These are phyloP conservation scores for Acleris sparsana DNA, from an alignment of 2,888 invertebrate species.

Conservation along the genomic window DNA sequence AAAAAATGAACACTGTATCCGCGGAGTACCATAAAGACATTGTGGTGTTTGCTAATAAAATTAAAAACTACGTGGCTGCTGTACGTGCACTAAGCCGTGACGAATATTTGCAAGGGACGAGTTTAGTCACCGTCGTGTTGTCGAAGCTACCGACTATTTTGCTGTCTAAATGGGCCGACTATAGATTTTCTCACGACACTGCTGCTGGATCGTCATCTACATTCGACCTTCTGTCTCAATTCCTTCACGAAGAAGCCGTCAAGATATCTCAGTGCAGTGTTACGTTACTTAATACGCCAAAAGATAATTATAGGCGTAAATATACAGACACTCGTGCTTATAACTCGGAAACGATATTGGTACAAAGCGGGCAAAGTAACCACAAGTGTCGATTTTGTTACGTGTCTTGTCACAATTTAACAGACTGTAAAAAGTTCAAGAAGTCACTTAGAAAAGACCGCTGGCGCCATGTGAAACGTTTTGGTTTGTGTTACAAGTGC, in stretches of 20 bases:
- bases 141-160: slow-evolving; percentile 13
- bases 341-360: not conserved
- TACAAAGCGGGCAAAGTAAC: not conserved
- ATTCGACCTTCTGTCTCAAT: slow-evolving; percentile 5
- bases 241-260: slow-evolving; percentile 11
- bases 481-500: not conserved
- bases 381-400: not conserved
- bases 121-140: slow-evolving; percentile 8
- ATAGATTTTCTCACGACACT: not conserved
- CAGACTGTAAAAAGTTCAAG: slow-evolving; percentile 4
- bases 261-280: slow-evolving; percentile 9
- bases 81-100: not conserved
- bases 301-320: not conserved
- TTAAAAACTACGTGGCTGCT: not conserved
- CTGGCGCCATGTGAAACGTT: slow-evolving; percentile 9
- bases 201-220: not conserved
- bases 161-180: slow-evolving; percentile 19
- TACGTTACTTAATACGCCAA: not conserved
- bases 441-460: not conserved
- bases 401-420: not conserved
- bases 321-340: not conserved
- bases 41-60: not conserved
- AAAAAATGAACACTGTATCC: slow-evolving; percentile 36
- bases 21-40: too few species aligned
- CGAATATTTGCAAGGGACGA: not conserved